Evolutionary conservation across 2,888 invertebrate genomes (phyloP).

Genomic region (Drosophila antonietae): DNA sequence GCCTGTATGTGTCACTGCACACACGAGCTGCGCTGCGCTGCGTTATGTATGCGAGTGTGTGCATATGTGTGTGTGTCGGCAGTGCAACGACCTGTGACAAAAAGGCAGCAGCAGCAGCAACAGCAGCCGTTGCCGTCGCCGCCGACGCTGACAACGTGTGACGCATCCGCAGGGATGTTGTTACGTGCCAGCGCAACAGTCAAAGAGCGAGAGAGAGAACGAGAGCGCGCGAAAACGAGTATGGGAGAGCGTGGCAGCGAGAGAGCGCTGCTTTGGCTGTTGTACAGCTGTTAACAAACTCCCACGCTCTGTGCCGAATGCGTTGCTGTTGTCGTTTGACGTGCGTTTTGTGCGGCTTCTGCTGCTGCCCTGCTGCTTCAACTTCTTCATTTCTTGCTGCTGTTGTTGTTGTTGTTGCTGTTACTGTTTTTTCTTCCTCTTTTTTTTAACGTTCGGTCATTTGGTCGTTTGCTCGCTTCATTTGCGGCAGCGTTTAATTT

Average conservation of each 20-base stretch:
- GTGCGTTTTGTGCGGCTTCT: constrained; percentile 65
- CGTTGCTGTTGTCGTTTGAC: constrained; percentile 49
- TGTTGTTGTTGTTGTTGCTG: constrained; percentile 5
- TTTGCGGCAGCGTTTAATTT: constrained; percentile 68
- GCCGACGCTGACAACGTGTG: constrained; percentile 66
- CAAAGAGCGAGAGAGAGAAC: constrained; percentile 23
- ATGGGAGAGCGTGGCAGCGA: constrained; percentile 14
- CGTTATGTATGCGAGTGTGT: constrained; percentile 12
- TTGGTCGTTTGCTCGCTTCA: constrained; percentile 55
- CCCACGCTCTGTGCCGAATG: constrained; percentile 68
- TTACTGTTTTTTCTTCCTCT: constrained; percentile 29
- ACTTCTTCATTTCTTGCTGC: background rate
- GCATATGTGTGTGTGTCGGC: constrained; percentile 35
- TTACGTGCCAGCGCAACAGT: constrained; percentile 68
- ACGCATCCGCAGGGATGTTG: constrained; percentile 77
- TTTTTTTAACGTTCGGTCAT: constrained; percentile 38
- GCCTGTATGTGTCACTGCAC: constrained; percentile 78
- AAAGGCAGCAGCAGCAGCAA: constrained; percentile 63
- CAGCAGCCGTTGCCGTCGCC: constrained; percentile 42
- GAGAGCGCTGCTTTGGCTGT: constrained; percentile 27
- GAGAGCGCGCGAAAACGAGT: constrained; percentile 2
- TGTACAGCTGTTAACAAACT: constrained; percentile 79
- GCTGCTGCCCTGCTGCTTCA: constrained; percentile 57
- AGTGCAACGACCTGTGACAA: constrained; percentile 78
- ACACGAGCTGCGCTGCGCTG: constrained; percentile 51